Base-by-base conservation (phyloP, 2,888 invertebrate genomes). In the Hemistola chrysoprasaria region DNA sequence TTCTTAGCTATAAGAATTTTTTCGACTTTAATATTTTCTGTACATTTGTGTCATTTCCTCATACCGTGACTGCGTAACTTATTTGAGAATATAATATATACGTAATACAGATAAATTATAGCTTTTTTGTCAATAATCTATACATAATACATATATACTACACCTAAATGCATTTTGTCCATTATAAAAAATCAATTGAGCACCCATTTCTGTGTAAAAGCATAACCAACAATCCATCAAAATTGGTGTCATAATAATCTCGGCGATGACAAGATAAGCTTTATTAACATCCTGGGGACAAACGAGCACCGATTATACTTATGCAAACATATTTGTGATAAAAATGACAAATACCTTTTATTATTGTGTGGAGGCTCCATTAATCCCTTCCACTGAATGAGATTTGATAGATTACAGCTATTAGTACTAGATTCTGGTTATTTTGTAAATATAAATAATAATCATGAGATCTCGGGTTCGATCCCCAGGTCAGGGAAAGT, bases 221-320 rank as follows among this genome's bases (percentile, higher is more conserved):
- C 40, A 37, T 41, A 27, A 41, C 47, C 40, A 57, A 55, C 59
- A 55, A 69, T 69, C 62, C 59, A 66, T 70, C 66, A 67, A 43
- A 46, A 45, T 27, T 39, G 34, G 23, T 53, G 57, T 62, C 53
- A 46, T 50, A 52, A 62, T 66, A 65, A 72, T 71, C 66, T 41
- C 38, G 39, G 32, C 50, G 44, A 48, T 70, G 68, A 67, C 74
- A 72, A 58, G 74, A 74, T 71, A 68, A 55, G 63, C 56, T 60
- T 62, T 67, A 40, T 44, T 79, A 81, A 76, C 76, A 75, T 73
- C 74, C 76, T 72, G 56, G 56, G 63, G 63, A 75, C 71, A 73
- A 64, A 58, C 60, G 53, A 59, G 53, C 70, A 66, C 62, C 70
- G 76, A 81, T 79, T 82, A 78, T 65, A 62, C 56, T 59, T 67